phyloP scores from a whole-genome alignment of 2,113 vertebrate species.

The Thinocorus orbignyianus region DNA sequence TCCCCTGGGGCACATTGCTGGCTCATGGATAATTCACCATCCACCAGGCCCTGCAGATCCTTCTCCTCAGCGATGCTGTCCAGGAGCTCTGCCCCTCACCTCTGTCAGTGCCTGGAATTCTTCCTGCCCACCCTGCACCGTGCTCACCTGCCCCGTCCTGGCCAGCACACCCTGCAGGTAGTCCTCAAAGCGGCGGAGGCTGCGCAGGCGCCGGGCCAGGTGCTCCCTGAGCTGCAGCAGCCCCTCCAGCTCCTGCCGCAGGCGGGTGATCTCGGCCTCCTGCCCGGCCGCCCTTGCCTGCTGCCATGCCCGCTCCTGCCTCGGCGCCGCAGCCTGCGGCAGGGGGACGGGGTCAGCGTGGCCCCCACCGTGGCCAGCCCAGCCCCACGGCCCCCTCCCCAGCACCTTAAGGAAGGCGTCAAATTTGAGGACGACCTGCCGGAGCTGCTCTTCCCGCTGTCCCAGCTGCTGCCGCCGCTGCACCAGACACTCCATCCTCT shows the following conservation, averaged over 20 bases:
- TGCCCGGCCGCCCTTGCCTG: neutral
- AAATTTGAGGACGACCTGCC: constrained; percentile 40
- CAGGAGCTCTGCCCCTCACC: no score
- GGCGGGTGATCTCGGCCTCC: constrained; percentile 4
- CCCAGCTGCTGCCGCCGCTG: constrained; percentile 55
- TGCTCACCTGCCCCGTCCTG: neutral
- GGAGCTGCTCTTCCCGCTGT: constrained; percentile 53
- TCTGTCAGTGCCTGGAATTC: no score
- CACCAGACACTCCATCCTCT: constrained; percentile 57
- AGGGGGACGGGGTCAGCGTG: rapidly evolving
- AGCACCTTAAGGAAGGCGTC: constrained; percentile 78
- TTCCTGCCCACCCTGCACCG: no score
- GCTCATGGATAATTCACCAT: no score
- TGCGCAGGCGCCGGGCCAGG: constrained; percentile 48
- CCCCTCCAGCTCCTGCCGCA: constrained; percentile 30
- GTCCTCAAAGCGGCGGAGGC: constrained; percentile 53
- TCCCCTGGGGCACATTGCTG: no score
- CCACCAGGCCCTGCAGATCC: no score
- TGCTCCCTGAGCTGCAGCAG: constrained; percentile 41
- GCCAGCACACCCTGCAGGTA: neutral
- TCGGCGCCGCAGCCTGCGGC: neutral
- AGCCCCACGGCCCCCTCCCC: rapidly evolving
- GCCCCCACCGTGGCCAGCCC: rapidly evolving
- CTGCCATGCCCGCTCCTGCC: constrained; percentile 15
- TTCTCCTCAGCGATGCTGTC: no score